Evolutionary conservation across 2,888 invertebrate species (phyloP).

Genomic region (Corythucha ciliata): DNA sequence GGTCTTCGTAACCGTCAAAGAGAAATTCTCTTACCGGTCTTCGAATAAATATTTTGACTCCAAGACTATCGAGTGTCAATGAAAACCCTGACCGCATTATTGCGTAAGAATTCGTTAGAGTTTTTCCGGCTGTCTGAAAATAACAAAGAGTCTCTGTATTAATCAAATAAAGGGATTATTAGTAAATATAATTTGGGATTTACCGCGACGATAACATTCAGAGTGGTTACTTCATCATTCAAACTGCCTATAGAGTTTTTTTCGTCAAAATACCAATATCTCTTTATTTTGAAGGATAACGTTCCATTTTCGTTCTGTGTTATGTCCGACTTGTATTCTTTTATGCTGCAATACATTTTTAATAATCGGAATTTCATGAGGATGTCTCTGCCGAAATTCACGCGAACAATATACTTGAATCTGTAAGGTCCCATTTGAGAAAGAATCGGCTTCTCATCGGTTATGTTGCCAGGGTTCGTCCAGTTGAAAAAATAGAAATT

Average conservation of each 20-base stretch:
- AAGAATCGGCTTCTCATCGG: slow-evolving; percentile 47
- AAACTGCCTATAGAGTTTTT: slow-evolving; percentile 58
- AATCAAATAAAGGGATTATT: not conserved
- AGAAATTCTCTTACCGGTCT: slow-evolving; percentile 59
- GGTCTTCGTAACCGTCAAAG: slow-evolving; percentile 74
- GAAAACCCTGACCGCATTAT: slow-evolving; percentile 32
- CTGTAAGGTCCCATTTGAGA: slow-evolving; percentile 64
- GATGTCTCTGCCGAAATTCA: no score
- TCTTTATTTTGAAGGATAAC: slow-evolving; percentile 57
- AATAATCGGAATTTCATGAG: no score
- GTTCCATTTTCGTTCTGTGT: slow-evolving; percentile 63
- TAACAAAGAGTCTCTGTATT: not conserved
- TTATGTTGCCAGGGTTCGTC: slow-evolving; percentile 38
- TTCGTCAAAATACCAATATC: slow-evolving; percentile 61
- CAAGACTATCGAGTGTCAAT: slow-evolving; percentile 44
- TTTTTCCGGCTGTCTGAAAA: slow-evolving; percentile 44
- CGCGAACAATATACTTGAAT: slow-evolving; percentile 45
- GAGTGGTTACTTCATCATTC: slow-evolving; percentile 57
- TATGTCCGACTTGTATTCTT: slow-evolving; percentile 61
- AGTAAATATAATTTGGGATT: not conserved
- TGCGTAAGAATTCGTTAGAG: slow-evolving; percentile 42
- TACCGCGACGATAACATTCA: slow-evolving; percentile 72
- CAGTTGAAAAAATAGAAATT: slow-evolving; percentile 41
- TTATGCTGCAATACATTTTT: slow-evolving; percentile 34
- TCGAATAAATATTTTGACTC: slow-evolving; percentile 47